These are phyloP conservation scores for Boulengeromyrus knoepffleri DNA, from an alignment of 2,113 vertebrate genomes.

Conservation along the genomic window DNA sequence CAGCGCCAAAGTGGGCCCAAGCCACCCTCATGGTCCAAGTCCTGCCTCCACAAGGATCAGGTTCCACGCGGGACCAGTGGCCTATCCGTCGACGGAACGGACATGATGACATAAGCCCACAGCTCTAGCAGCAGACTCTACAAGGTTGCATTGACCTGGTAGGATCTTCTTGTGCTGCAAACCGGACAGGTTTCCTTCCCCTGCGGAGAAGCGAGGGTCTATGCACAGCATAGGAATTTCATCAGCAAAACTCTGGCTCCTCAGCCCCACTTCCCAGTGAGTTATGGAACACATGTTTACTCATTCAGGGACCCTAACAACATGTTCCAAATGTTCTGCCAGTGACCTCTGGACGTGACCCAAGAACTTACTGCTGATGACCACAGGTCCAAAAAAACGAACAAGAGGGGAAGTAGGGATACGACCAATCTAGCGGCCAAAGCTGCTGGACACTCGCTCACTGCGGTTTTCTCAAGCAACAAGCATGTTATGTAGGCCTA, in stretches of 20 bases:
- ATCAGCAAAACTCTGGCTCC: neutral
- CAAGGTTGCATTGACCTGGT: neutral
- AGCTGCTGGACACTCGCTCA: neutral
- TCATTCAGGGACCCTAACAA: neutral
- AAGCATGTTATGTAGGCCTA: neutral
- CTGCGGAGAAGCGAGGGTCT: neutral
- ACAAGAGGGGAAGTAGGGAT: neutral
- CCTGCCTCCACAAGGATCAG: neutral
- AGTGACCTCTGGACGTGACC: neutral
- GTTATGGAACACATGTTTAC: conserved; percentile 12
- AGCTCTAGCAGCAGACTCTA: neutral
- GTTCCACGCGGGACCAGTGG: neutral
- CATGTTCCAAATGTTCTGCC: neutral
- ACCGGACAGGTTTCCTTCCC: neutral
- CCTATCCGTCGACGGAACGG: neutral
- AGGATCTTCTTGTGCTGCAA: neutral
- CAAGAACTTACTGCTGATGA: neutral
- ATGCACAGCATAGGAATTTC: neutral
- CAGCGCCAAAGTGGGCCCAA: neutral
- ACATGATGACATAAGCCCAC: neutral
- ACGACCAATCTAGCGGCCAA: neutral
- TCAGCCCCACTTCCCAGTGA: neutral
- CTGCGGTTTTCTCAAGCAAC: neutral
- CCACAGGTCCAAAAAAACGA: neutral
- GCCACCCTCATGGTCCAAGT: neutral